Conservation (phyloP, 2,888 invertebrate species). For the Aphodius sticticus region DNA sequence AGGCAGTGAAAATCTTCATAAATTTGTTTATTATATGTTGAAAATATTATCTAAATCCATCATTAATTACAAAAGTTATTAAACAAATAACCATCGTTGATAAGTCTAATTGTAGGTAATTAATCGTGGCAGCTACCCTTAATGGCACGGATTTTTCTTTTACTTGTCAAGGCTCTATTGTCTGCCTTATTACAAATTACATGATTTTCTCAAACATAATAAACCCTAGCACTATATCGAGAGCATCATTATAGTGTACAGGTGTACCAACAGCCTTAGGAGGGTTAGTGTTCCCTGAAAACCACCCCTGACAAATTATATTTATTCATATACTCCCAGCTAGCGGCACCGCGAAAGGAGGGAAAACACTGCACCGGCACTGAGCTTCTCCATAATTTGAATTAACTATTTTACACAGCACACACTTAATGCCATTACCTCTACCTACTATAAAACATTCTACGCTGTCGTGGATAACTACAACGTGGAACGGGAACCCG, state of each 20-base stretch:
- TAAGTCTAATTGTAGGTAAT: too few species aligned
- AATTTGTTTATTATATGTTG: too few species aligned
- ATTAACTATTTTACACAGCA: background rate
- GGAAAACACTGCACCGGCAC: background rate
- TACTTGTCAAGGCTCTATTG: too few species aligned
- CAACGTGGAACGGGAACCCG: background rate
- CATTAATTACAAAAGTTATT: too few species aligned
- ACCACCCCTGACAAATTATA: slow-evolving; percentile 4
- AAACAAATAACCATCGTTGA: too few species aligned
- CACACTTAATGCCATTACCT: background rate
- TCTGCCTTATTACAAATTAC: too few species aligned
- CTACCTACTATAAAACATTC: background rate
- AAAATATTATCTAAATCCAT: too few species aligned
- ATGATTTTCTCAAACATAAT: background rate
- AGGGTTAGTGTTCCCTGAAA: background rate
- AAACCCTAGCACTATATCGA: background rate
- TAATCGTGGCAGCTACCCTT: too few species aligned
- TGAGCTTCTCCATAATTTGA: background rate
- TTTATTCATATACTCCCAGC: background rate
- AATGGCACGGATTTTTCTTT: too few species aligned
- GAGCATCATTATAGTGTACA: background rate
- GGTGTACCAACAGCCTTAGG: background rate
- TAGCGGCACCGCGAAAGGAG: background rate
- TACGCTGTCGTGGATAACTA: background rate
- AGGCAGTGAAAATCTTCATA: too few species aligned